Evolutionary conservation across 2,113 vertebrate genomes (phyloP).

Genomic region (Dipodomys stephensi): DNA sequence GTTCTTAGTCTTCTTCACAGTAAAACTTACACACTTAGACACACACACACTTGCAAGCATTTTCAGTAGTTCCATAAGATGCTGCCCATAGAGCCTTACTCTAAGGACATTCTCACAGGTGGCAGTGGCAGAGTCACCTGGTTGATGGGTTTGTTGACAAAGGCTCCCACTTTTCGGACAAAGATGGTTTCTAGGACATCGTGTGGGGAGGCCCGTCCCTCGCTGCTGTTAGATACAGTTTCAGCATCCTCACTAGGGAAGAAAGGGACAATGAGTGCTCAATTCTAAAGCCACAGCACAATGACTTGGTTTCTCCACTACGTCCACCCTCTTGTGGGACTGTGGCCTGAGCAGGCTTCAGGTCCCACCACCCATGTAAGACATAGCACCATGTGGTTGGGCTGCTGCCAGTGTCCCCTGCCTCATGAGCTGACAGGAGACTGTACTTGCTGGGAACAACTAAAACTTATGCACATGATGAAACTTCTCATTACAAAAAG

Average conservation of each 20-base stretch:
- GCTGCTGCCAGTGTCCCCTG: neutral
- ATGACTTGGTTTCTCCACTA: neutral
- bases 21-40: neutral
- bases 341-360: neutral
- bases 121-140: conserved; percentile 88
- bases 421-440: neutral
- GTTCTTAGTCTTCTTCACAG: neutral
- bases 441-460: neutral
- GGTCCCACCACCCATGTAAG: neutral
- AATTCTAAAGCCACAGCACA: neutral
- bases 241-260: conserved; percentile 90
- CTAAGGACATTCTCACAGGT: neutral
- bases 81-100: neutral
- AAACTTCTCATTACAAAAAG: neutral
- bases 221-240: conserved; percentile 90
- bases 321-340: too few species aligned
- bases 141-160: conserved; percentile 96
- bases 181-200: conserved; percentile 93
- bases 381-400: neutral
- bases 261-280: conserved; percentile 27
- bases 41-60: neutral
- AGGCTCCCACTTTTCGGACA: conserved; percentile 96
- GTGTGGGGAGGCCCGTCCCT: conserved; percentile 90
- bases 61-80: neutral
- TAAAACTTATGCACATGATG: neutral